Percentiles rank a stretch among this genome's conserved stretches.
Evolutionary conservation across 2,113 vertebrate genomes (phyloP).

Genomic region (Clarias batrachus): DNA sequence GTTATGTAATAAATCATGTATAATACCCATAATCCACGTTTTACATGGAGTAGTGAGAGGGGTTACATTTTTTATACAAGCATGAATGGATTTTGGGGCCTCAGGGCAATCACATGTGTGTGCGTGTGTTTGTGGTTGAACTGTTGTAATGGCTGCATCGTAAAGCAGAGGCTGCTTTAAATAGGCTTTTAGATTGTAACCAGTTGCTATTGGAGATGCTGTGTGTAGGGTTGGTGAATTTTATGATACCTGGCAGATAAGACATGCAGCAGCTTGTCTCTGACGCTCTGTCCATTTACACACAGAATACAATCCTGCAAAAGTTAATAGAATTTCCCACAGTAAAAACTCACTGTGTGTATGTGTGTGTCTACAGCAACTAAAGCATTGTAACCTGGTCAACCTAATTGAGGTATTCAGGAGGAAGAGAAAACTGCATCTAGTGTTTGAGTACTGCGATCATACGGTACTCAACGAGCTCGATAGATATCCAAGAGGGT

Average conservation of each 20-base stretch:
- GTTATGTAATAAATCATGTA: not conserved
- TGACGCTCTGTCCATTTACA: conserved; percentile 29
- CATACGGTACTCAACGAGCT: conserved; percentile 91
- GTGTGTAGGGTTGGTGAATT: conserved; percentile 21
- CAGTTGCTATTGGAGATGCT: conserved; percentile 38
- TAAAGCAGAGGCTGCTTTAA: conserved; percentile 35
- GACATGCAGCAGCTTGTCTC: conserved; percentile 36
- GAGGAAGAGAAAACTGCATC: conserved; percentile 86
- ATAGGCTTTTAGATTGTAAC: conserved; percentile 18
- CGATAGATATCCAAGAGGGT: conserved; percentile 86
- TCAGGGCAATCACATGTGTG: not conserved
- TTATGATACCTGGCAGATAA: conserved; percentile 37
- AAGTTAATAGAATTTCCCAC: conserved; percentile 13
- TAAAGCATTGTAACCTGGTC: conserved; percentile 93
- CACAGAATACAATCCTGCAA: conserved; percentile 2
- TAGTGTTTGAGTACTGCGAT: conserved; percentile 95
- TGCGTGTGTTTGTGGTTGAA: not conserved
- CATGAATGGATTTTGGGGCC: not conserved
- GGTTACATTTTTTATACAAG: not conserved
- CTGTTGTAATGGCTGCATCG: conserved; percentile 21
- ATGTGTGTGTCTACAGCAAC: conserved; percentile 75
- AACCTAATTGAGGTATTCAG: conserved; percentile 93
- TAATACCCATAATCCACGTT: not conserved
- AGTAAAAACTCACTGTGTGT: conserved; percentile 10
- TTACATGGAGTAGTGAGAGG: not conserved